Percentiles rank a stretch among this genome's conserved stretches.
Evolutionary conservation across 2,797 vertebrate species (phyloP).

Genomic region (Paedocypris micromegethes): DNA sequence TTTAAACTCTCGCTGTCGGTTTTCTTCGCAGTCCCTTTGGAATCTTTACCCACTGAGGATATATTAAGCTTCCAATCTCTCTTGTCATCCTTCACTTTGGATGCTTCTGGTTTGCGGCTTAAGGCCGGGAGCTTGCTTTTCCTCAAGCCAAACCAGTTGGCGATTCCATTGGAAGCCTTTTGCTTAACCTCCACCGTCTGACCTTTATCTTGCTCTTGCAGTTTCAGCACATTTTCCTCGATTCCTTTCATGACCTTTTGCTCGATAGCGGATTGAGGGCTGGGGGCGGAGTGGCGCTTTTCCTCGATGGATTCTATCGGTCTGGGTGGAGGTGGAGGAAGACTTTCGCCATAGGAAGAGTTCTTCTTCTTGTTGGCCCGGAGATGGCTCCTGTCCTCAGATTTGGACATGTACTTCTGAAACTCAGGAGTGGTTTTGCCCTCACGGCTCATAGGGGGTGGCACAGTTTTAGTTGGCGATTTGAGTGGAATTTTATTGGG

Average conservation of each 20-base stretch:
- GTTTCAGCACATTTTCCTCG: conserved; percentile 88
- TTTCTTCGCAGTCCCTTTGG: conserved; percentile 74
- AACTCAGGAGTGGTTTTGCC: conserved; percentile 57
- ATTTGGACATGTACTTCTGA: conserved; percentile 69
- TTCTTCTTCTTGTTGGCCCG: conserved; percentile 71
- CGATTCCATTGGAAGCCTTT: conserved; percentile 83
- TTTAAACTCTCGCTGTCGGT: conserved; percentile 88
- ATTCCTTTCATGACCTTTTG: conserved; percentile 99
- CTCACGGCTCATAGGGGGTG: conserved; percentile 59
- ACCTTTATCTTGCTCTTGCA: conserved; percentile 82
- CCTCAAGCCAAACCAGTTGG: conserved; percentile 93
- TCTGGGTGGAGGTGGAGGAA: conserved; percentile 63
- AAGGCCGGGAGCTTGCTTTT: conserved; percentile 90
- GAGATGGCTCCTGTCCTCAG: conserved; percentile 72
- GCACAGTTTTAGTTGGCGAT: conserved; percentile 78
- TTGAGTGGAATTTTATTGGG: conserved; percentile 84
- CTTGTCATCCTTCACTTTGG: conserved; percentile 79
- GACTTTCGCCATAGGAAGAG: conserved; percentile 62
- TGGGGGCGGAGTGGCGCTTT: conserved; percentile 54
- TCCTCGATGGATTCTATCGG: conserved; percentile 52
- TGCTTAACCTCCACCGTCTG: conserved; percentile 76
- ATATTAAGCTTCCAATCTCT: conserved; percentile 74
- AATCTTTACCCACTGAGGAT: conserved; percentile 76
- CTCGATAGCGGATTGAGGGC: conserved; percentile 83
- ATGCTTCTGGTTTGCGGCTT: conserved; percentile 76